Evolutionary conservation across 2,113 vertebrate genomes (phyloP).

Genomic region (Psilopogon haemacephalus): DNA sequence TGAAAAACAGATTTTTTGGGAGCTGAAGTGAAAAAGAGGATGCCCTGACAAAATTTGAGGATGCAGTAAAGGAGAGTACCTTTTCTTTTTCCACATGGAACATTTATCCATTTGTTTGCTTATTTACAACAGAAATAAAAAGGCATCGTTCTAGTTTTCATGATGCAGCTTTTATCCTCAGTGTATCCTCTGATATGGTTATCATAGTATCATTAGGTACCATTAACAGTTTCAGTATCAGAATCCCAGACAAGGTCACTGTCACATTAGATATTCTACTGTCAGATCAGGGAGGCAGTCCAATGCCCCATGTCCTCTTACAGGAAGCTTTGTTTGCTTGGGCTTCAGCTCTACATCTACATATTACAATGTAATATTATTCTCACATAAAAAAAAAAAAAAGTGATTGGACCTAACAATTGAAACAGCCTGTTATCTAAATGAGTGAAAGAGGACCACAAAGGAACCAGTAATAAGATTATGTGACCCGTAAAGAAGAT

Average conservation of each 20-base stretch:
- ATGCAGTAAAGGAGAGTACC: background rate
- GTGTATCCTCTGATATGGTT: background rate
- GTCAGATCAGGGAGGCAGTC: background rate
- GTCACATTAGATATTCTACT: background rate
- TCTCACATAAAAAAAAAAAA: background rate
- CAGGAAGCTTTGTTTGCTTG: background rate
- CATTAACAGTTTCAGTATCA: background rate
- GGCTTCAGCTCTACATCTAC: background rate
- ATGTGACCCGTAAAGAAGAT: background rate
- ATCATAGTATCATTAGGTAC: background rate
- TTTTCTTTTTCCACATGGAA: background rate
- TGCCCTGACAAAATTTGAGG: background rate
- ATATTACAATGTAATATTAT: background rate
- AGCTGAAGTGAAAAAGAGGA: background rate
- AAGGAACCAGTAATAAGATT: background rate
- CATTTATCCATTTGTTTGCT: background rate
- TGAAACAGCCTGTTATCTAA: background rate
- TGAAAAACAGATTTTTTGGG: background rate
- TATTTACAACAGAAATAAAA: background rate
- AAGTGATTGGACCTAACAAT: background rate
- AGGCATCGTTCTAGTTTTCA: background rate
- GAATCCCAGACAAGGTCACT: background rate
- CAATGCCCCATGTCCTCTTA: background rate
- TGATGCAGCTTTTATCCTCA: background rate
- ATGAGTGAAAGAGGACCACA: background rate